A percentile compares a stretch with the other conserved stretches of the same genome.
Conservation (phyloP, 1,140 invertebrate species). For the Laodelphax striatellus region DNA sequence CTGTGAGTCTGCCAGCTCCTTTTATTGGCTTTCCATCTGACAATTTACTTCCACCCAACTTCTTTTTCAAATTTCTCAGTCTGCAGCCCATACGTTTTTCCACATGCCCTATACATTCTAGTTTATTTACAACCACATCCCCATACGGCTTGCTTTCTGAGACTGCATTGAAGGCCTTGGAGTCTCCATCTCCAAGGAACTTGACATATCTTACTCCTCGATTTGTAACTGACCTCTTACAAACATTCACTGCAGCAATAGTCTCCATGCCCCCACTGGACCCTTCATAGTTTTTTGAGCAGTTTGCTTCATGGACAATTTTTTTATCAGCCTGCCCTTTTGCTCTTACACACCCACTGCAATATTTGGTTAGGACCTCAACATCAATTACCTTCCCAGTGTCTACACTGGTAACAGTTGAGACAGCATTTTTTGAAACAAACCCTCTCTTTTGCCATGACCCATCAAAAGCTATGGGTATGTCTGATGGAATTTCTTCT, state of each 20-base stretch:
- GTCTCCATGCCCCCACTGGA: constrained; percentile 22
- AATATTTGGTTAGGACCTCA: constrained; percentile 13
- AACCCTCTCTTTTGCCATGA: constrained; percentile 17
- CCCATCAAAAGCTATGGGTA: constrained; percentile 15
- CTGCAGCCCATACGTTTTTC: too few relatives aligned
- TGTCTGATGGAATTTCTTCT: neutral
- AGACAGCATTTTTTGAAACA: constrained; percentile 7
- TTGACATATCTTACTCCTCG: constrained; percentile 14
- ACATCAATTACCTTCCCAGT: constrained; percentile 17
- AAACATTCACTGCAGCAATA: constrained; percentile 16
- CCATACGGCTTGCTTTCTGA: constrained; percentile 9
- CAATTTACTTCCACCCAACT: too few relatives aligned
- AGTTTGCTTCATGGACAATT: constrained; percentile 6
- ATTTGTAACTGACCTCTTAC: constrained; percentile 13
- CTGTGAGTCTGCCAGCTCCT: too few relatives aligned
- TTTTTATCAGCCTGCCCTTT: neutral
- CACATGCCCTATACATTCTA: too few relatives aligned
- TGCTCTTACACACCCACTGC: constrained; percentile 7
- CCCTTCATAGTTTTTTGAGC: constrained; percentile 19
- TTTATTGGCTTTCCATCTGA: too few relatives aligned
- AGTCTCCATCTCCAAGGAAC: constrained; percentile 20
- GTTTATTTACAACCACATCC: constrained; percentile 1
- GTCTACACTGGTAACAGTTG: constrained; percentile 11
- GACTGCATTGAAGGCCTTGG: constrained; percentile 5
- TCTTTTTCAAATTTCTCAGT: too few relatives aligned